Conservation (phyloP, 1,140 invertebrate genomes). For the Gyrodactylus bullatarudis region DNA sequence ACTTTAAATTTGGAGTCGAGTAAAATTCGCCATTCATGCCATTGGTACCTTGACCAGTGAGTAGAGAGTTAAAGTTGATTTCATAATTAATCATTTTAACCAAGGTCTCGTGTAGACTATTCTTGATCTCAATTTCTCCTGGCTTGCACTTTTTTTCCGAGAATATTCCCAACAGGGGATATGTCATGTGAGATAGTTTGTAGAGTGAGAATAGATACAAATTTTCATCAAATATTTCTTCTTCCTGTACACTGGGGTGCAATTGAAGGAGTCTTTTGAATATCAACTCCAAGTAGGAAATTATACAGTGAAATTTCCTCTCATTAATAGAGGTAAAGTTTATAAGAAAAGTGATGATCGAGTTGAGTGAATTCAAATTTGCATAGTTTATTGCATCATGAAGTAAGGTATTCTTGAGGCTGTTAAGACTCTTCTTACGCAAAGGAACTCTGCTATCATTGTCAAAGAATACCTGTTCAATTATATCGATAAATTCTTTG, state of each 20-base stretch:
- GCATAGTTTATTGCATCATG: neutral
- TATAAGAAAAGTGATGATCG: neutral
- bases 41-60: neutral
- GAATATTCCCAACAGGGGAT: neutral
- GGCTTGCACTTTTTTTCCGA: neutral
- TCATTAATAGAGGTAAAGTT: neutral
- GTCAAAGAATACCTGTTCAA: neutral
- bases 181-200: neutral
- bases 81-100: neutral
- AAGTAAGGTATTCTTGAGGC: neutral
- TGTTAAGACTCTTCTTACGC: neutral
- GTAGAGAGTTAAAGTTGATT: neutral
- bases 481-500: neutral
- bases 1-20: neutral
- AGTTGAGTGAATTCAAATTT: neutral
- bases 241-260: neutral
- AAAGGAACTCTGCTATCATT: neutral
- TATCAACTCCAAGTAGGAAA: neutral
- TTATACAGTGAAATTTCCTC: neutral
- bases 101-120: too few species aligned
- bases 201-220: neutral
- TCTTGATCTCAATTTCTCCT: too few species aligned
- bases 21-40: neutral
- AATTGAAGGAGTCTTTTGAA: neutral
- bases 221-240: neutral